Conservation (phyloP, 30 jellyfish, hydroid and myxozoan genomes). For the Pseudorhiza aurosa region DNA sequence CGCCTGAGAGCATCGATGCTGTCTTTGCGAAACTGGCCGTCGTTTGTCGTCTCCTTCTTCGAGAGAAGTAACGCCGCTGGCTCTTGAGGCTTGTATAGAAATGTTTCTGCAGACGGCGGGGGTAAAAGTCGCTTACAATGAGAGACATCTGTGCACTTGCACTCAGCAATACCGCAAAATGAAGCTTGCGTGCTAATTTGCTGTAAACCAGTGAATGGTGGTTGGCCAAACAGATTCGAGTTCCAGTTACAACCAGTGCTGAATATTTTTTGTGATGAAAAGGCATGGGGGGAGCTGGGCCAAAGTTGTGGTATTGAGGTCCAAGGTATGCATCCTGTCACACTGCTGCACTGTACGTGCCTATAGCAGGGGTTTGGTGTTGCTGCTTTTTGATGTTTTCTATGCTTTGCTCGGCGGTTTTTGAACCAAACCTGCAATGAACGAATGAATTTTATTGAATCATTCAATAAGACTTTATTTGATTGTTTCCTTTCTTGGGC, state of each 20-base stretch:
- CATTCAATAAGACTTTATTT: no score
- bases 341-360: conserved; percentile 13
- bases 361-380: conserved; percentile 26
- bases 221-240: background rate
- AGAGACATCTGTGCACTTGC: background rate
- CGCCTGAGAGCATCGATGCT: conserved; percentile 48
- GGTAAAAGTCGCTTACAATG: background rate
- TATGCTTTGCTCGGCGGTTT: conserved; percentile 93
- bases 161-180: background rate
- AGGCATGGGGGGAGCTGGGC: background rate
- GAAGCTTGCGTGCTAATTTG: background rate
- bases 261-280: background rate
- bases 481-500: no score
- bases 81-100: background rate
- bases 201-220: conserved; percentile 1
- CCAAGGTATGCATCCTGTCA: conserved; percentile 16
- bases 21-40: conserved; percentile 3
- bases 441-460: no score
- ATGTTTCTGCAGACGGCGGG: background rate
- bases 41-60: background rate
- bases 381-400: conserved; percentile 76
- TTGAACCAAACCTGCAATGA: conserved; percentile 94
- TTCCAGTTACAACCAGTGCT: background rate
- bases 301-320: conserved; percentile 13
- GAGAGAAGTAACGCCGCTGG: background rate